Conservation (phyloP, 2,113 vertebrate species). For the Sphyrna mokarran region DNA sequence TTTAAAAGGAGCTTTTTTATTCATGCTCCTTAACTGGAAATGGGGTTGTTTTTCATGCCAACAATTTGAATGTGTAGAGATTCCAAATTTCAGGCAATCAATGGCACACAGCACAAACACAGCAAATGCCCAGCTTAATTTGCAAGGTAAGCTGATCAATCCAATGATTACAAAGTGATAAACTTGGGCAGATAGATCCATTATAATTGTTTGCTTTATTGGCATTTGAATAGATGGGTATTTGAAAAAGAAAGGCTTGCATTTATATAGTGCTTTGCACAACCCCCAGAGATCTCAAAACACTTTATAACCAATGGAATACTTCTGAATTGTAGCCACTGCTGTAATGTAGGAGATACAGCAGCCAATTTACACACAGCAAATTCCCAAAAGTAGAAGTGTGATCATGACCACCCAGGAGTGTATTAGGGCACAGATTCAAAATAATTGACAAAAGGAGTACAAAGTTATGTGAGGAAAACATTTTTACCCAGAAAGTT, state of each 20-base stretch:
- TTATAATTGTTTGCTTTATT: neutral
- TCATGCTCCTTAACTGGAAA: neutral
- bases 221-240: neutral
- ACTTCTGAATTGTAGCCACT: neutral
- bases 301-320: neutral
- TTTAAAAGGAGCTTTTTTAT: neutral
- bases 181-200: neutral
- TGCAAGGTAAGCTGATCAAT: neutral
- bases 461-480: too few relatives aligned
- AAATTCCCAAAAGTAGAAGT: neutral
- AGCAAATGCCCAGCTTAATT: neutral
- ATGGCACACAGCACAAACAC: neutral
- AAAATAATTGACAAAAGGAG: too few relatives aligned
- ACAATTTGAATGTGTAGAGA: neutral
- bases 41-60: neutral
- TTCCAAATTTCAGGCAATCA: neutral
- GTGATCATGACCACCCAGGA: neutral
- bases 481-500: too few relatives aligned
- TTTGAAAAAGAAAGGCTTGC: neutral
- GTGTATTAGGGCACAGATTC: too few relatives aligned
- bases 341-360: neutral
- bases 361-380: too few relatives aligned
- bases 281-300: neutral
- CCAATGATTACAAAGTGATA: neutral
- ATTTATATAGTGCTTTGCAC: too few relatives aligned